phyloP scores from a whole-genome alignment of 2,113 vertebrate genomes.

The Piprites chloris region DNA sequence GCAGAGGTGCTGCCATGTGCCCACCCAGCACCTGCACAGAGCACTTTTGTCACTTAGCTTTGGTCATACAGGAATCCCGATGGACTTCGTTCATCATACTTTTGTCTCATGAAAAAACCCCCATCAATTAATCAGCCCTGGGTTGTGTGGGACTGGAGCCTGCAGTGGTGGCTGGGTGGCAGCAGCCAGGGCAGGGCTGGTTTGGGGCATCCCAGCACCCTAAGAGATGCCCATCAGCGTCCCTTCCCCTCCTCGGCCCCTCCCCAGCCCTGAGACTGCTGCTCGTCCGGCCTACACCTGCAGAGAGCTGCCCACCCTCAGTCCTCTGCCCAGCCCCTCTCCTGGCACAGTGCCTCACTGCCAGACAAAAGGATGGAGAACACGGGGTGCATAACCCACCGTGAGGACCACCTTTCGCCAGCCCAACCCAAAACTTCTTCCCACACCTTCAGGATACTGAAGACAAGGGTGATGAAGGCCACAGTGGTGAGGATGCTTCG shows the following conservation, averaged over 20 bases:
- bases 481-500: conserved; percentile 76
- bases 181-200: neutral
- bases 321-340: neutral
- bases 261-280: neutral
- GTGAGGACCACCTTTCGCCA: rapidly evolving
- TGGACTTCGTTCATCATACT: neutral
- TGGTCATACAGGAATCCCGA: rapidly evolving
- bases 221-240: neutral
- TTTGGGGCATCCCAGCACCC: neutral
- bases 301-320: neutral
- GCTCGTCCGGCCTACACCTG: neutral
- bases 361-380: neutral
- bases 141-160: neutral
- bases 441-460: conserved; percentile 82
- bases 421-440: neutral
- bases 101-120: neutral
- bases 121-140: neutral
- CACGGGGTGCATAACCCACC: rapidly evolving
- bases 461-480: conserved; percentile 80
- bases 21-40: neutral
- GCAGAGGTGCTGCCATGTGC: neutral
- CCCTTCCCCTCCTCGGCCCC: neutral
- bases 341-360: neutral
- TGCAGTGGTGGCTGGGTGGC: neutral
- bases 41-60: neutral